These are phyloP conservation scores for Chelonoidis abingdonii DNA, from an alignment of 2,113 vertebrate genomes.

Conservation along the genomic window DNA sequence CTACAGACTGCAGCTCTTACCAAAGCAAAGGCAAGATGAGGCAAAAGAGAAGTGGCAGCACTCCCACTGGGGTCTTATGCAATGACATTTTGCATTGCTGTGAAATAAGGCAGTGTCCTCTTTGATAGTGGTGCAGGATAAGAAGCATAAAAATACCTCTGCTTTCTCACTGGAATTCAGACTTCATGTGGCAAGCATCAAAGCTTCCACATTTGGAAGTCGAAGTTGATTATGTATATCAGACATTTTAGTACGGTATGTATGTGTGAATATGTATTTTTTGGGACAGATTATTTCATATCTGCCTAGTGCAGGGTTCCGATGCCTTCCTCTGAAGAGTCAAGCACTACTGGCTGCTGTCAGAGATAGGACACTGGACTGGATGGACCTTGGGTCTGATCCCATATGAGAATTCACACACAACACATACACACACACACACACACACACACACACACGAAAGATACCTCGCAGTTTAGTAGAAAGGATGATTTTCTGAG, in stretches of 20 bases:
- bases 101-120: background rate
- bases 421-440: no score
- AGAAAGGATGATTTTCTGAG: background rate
- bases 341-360: background rate
- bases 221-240: background rate
- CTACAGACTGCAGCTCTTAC: background rate
- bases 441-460: no score
- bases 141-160: background rate
- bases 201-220: background rate
- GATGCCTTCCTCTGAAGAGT: background rate
- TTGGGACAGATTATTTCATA: background rate
- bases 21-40: background rate
- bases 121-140: background rate
- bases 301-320: background rate
- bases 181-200: background rate
- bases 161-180: background rate
- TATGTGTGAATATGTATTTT: background rate
- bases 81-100: background rate
- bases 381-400: background rate
- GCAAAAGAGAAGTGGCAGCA: background rate
- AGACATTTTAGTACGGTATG: background rate
- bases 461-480: background rate
- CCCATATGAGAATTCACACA: background rate
- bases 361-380: background rate
- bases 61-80: background rate